phyloP scores from a whole-genome alignment of 2,888 invertebrate genomes.

The Tuberolachnus salignus region DNA sequence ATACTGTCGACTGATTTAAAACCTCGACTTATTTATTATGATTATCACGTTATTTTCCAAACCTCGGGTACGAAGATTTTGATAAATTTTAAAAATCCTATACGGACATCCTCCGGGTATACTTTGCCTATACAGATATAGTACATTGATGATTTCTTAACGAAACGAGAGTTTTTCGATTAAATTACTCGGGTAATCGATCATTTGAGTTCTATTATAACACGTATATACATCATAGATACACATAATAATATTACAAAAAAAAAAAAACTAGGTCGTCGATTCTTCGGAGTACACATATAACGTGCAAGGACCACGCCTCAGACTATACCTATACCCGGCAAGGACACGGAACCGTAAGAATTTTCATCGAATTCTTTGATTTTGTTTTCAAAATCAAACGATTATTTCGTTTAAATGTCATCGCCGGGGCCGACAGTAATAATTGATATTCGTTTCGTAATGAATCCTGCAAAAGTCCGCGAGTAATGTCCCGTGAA shows the following conservation, averaged over 20 bases:
- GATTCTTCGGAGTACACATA: not conserved
- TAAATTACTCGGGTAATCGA: not conserved
- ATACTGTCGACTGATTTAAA: too few species aligned
- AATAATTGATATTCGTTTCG: too few species aligned
- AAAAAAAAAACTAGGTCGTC: constrained; percentile 15
- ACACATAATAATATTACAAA: not conserved
- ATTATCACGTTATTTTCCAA: not conserved
- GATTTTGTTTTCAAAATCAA: too few species aligned
- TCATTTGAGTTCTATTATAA: not conserved
- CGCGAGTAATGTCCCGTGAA: too few species aligned
- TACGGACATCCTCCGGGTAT: too few species aligned
- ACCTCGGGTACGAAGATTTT: constrained; percentile 1
- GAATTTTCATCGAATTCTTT: too few species aligned
- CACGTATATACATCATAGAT: not conserved
- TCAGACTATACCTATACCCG: not conserved
- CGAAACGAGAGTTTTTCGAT: not conserved
- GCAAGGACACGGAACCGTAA: not conserved
- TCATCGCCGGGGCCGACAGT: too few species aligned
- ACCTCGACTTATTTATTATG: too few species aligned
- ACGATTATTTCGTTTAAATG: too few species aligned
- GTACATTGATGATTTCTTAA: constrained; percentile 7
- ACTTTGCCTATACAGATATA: not conserved
- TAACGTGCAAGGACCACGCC: constrained; percentile 6
- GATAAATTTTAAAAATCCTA: not conserved
- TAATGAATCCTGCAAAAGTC: too few species aligned